Evolutionary conservation across 2,113 vertebrate species (phyloP).

Genomic region (Vulpes vulpes): DNA sequence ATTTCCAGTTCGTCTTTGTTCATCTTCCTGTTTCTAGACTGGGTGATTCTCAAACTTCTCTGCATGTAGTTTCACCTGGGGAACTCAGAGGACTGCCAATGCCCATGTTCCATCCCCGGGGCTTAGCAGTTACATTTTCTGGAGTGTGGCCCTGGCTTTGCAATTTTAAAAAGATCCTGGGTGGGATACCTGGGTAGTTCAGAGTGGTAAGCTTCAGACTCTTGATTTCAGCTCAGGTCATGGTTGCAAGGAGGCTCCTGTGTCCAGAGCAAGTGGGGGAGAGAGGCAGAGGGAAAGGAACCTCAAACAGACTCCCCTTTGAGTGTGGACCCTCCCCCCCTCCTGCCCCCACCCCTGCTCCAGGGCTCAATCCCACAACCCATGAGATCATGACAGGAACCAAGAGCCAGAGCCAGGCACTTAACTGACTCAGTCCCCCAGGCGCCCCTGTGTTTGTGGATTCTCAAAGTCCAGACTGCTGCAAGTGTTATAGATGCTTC

Average conservation of each 20-base stretch:
- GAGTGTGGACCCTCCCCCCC: background rate
- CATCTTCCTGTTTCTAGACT: constrained; percentile 41
- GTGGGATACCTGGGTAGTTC: background rate
- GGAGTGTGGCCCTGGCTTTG: background rate
- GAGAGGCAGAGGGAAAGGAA: background rate
- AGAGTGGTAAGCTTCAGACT: background rate
- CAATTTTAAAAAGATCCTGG: background rate
- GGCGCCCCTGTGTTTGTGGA: background rate
- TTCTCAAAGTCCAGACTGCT: background rate
- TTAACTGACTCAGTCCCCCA: background rate
- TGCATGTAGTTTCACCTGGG: background rate
- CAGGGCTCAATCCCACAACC: background rate
- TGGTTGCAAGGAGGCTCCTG: too few species aligned
- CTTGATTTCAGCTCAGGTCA: background rate
- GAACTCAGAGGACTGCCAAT: background rate
- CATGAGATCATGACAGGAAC: background rate
- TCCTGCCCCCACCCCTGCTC: too few species aligned
- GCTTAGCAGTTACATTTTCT: background rate
- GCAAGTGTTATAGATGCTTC: background rate
- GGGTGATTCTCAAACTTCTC: background rate
- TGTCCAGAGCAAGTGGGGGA: background rate
- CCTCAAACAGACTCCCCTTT: background rate
- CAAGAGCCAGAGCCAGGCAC: background rate
- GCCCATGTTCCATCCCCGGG: background rate
- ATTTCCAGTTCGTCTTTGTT: constrained; percentile 44